phyloP scores from a whole-genome alignment of 2,888 invertebrate species.

The Liopterus haemorrhoidalis region DNA sequence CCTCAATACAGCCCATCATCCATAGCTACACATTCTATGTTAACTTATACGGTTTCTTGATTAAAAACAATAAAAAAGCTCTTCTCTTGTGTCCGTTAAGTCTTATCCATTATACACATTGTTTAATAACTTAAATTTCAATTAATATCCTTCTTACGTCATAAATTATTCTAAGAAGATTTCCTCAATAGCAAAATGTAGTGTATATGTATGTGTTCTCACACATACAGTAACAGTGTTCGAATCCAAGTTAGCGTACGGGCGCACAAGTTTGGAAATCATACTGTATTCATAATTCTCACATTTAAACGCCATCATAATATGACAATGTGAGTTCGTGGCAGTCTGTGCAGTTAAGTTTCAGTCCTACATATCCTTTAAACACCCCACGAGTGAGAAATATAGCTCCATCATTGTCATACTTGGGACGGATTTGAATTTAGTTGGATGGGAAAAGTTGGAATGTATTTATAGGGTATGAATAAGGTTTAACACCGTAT shows the following conservation, averaged over 20 bases:
- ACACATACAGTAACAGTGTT: conserved; percentile 4
- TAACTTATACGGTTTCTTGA: no score
- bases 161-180: conserved; percentile 22
- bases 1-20: no score
- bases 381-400: neutral
- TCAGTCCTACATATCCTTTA: neutral
- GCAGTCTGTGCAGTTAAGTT: conserved; percentile 14
- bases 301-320: conserved; percentile 25
- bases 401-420: conserved; percentile 8
- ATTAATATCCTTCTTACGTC: conserved; percentile 15
- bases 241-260: conserved; percentile 2
- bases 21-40: no score
- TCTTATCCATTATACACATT: no score
- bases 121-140: conserved; percentile 20
- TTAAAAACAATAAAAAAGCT: no score
- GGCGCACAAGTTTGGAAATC: conserved; percentile 20
- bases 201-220: conserved; percentile 2
- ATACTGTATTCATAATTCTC: conserved; percentile 24
- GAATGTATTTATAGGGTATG: conserved; percentile 4
- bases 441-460: conserved; percentile 2
- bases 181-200: conserved; percentile 20
- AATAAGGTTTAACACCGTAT: conserved; percentile 19
- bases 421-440: neutral
- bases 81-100: no score
- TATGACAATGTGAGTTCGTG: conserved; percentile 22